Conservation (phyloP, 2,797 vertebrate species). For the Chelidonichthys spinosus region DNA sequence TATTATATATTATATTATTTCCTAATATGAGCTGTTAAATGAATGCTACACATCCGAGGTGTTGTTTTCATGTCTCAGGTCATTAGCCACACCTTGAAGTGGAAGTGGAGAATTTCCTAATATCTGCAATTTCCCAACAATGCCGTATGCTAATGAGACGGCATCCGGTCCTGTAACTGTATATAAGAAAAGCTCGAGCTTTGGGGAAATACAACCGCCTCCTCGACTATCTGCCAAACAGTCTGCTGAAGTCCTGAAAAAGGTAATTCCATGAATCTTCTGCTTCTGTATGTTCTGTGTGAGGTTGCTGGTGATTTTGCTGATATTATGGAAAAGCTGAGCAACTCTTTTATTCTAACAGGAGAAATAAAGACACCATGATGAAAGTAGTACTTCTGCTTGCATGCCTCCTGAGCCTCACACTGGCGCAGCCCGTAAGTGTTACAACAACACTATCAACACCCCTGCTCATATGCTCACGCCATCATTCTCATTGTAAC, state of each 20-base stretch:
- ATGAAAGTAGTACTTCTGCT: conserved; percentile 50
- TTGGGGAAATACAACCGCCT: conserved; percentile 19
- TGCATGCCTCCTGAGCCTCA: conserved; percentile 54
- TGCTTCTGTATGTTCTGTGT: not conserved
- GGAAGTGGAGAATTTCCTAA: conserved; percentile 38
- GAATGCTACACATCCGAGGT: not conserved
- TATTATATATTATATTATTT: not conserved
- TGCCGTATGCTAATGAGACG: conserved; percentile 3
- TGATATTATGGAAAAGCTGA: not conserved
- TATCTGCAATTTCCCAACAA: conserved; percentile 24
- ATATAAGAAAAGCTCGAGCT: conserved; percentile 47
- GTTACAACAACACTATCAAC: not conserved
- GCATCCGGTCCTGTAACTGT: not conserved
- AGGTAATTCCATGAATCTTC: conserved; percentile 10
- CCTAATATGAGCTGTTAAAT: not conserved
- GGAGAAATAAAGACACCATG: conserved; percentile 43
- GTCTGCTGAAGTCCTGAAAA: conserved; percentile 8
- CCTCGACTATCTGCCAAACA: not conserved
- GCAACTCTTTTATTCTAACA: not conserved
- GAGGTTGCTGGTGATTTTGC: not conserved
- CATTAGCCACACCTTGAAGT: conserved; percentile 12
- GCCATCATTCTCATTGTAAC: not conserved
- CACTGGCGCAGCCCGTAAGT: conserved; percentile 60
- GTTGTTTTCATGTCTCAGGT: conserved; percentile 2
- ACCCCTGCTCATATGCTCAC: not conserved